Base-by-base conservation (phyloP, 2,113 vertebrate genomes). In the Oceanodroma tethys region DNA sequence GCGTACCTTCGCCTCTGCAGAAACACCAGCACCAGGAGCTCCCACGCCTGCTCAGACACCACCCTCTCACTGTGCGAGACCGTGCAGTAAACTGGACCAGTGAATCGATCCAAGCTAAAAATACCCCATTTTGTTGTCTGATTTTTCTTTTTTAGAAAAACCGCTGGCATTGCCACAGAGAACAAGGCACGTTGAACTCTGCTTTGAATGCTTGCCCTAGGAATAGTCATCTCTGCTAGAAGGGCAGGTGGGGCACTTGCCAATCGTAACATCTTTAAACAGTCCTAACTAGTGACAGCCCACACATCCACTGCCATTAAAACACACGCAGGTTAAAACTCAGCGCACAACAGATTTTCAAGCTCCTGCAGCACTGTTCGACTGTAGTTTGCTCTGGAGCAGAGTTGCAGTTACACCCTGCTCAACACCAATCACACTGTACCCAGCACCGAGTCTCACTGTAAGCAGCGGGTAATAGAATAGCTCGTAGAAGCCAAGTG, bases 41-140 rank as follows among this genome's bases (percentile, higher is more conserved):
- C 32, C 56, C 74, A 65, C 14, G 43, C 60, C 85, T n/a, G 43
- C 87, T 72, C 65, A 88, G 50, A 58, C 63, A 81, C 14, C 36
- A 83, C 27, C 29, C 30, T 73, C 82, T 71, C 56, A 13, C 90
- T 42, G 74, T 12, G 78, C 9, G 83, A 95, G 42, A 75, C 91
- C 40, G 0, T 9, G 32, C 68, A 59, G 60, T 43, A 89, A 63
- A 91, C 83, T 13, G 68, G 53, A 95, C 73, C 75, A 80, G 82
- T 8, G 29, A 76, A 95, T 90, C 2, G 27, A 95, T 94, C 66
- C 62, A 40, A 85, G 71, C 81, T 95, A 93, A 95, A 95, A 95
- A 94, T 88, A 96, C 7, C 2, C 36, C 21, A 22, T 94, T 95
- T 87, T 56, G 80, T 63, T 94, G 70, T 63, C 80, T 82, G 27